Base-by-base conservation (phyloP, 2,888 invertebrate genomes). In the Salticus scenicus region DNA sequence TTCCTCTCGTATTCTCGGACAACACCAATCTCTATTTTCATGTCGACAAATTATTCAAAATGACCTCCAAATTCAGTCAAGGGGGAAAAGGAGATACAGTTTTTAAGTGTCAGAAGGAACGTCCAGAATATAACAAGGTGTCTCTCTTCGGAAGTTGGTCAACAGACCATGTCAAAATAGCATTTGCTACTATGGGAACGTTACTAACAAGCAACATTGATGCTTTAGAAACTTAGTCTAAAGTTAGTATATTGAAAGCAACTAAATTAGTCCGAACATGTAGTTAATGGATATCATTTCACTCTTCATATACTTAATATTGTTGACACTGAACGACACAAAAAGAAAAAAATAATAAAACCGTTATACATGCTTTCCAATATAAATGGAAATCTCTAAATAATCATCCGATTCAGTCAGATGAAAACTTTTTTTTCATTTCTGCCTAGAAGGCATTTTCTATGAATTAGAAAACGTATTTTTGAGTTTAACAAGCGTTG, bases 91-190 rank as follows among this genome's bases (percentile, higher is more conserved):
- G 70, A 70, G n/a, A 70, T 70, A 42, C 37, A 24, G 17, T 27
- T 37, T 70, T 42, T 37, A 4, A 10, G 37, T 37, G 37, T 7
- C 7, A 37, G 17, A 41, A 70, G 69, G 77, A 71, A 76, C 31
- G 31, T 10, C 20, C 66, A 51, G 31, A 47, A 17, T 28, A 17
- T 57, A 12, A 47, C 1, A 47, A 57, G 24, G 24, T 5, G 57
- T 7, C 24, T 28, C n/a, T n/a, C n/a, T 78, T 71, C 63, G 71
- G 78, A 78, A 78, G 57, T 27, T 1, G 41, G 30, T 37, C 78
- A 78, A 20, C 47, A 76, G 76, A 76, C 47, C 76, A 67, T 76
- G 67, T 20, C 76, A n/a, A 76, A 76, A 47, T 47, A 75, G 66
- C 67, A n/a, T n/a, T n/a, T n/a, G n/a, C n/a, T n/a, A n/a, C n/a